phyloP scores from a whole-genome alignment of 2,797 vertebrate genomes.

The Glossophaga mutica region DNA sequence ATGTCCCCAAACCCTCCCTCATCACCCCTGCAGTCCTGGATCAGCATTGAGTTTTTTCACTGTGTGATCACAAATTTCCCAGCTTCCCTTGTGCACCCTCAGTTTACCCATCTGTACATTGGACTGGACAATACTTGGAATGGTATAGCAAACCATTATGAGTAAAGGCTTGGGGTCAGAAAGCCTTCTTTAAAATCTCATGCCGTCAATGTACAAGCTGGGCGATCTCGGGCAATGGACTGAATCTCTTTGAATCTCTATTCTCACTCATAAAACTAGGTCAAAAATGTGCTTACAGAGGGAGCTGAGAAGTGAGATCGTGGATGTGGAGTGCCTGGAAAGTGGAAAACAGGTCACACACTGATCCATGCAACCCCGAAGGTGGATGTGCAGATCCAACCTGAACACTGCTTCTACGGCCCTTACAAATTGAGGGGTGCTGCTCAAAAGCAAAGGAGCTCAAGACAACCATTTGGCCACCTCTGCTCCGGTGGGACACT shows the following conservation, averaged over 20 bases:
- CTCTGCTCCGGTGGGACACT: not conserved
- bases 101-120: not conserved
- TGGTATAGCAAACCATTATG: not conserved
- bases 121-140: not conserved
- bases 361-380: fast-evolving
- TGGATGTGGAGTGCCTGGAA: not conserved
- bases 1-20: not conserved
- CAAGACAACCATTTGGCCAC: not conserved
- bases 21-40: not conserved
- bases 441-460: not conserved
- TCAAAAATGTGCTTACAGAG: not conserved
- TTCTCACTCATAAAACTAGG: not conserved
- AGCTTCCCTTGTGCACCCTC: not conserved
- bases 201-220: not conserved
- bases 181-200: not conserved
- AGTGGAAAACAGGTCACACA: not conserved
- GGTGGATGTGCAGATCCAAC: too few species aligned
- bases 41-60: not conserved
- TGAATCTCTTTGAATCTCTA: not conserved
- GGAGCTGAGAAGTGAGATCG: not conserved
- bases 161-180: not conserved
- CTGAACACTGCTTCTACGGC: not conserved
- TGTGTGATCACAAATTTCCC: not conserved
- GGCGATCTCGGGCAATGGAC: not conserved
- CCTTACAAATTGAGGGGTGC: too few species aligned